Percentiles rank a stretch among this genome's conserved stretches.
Conservation (phyloP, 1,140 invertebrate species). For the Brachionus rotundiformis region DNA sequence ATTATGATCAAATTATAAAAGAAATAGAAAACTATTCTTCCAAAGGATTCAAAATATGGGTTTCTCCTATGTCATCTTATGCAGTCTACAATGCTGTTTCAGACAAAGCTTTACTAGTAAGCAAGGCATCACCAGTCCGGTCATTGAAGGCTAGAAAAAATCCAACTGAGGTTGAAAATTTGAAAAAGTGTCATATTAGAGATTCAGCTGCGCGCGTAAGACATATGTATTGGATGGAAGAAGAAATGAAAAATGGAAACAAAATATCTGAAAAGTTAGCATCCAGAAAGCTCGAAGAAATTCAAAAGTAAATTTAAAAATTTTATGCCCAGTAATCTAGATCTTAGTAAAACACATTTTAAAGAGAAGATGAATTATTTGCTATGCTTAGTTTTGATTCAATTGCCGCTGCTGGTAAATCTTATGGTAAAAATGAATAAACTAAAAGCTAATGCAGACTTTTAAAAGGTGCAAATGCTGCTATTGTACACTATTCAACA, state of each 20-base stretch:
- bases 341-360: background rate
- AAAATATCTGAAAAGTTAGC: background rate
- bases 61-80: constrained; percentile 43
- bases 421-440: background rate
- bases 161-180: constrained; percentile 79
- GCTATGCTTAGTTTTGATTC: constrained; percentile 80
- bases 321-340: background rate
- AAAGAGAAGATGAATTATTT: constrained; percentile 72
- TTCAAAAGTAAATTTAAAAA: constrained; percentile 26
- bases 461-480: constrained; percentile 71
- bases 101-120: background rate
- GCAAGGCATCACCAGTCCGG: constrained; percentile 30
- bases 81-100: constrained; percentile 10
- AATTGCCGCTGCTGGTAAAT: constrained; percentile 76
- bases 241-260: background rate
- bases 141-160: constrained; percentile 85
- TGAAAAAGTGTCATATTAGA: constrained; percentile 74
- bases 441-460: background rate
- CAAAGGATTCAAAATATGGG: constrained; percentile 9
- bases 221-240: constrained; percentile 43
- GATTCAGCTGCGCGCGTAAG: constrained; percentile 33
- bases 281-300: constrained; percentile 12
- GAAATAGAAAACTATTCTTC: background rate
- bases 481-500: constrained; percentile 81
- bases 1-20: background rate